Base-by-base conservation (phyloP, 2,888 invertebrate species). In the Phaonia tiefii region DNA sequence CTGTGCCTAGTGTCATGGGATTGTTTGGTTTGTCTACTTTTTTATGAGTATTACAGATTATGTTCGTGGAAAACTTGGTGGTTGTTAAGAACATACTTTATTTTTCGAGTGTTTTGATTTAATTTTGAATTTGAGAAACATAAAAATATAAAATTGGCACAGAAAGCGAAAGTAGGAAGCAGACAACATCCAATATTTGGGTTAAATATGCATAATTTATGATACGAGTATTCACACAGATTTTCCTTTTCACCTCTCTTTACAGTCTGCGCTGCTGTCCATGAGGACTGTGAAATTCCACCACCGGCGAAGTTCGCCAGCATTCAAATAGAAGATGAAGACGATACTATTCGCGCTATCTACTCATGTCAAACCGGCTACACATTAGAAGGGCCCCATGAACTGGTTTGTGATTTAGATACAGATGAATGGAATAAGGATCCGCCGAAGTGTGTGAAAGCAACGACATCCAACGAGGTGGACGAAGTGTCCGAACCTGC, bases 341-440 rank as follows among this genome's bases (percentile, higher is more conserved):
- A 87, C 15, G 85, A 86, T 67, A 83, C 77, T 89, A 92, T 89
- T 31, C 86, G 85, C 2, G 91, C 88, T 7, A 84, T 86, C 20
- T 91, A 91, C 66, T 86, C 74, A 26, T 91, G 91, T 75, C 78
- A 86, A 1, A 54, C 76, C 20, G 91, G 91, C 3, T 91, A 86
- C 75, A 81, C 84, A 39, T 72, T 91, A 39, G 81, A 85, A 58
- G 91, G 91, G n/a, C 71, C 85, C 39, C 77, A 71, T 0, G 86
- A 88, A 66, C 70, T 91, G 51, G 67, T 83, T 22, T 91, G 91
- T 74, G 84, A 90, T 84, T 77, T 89, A 67, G 87, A 89, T 49
- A 87, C 88, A 0, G 89, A 89, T 76, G 87, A 88, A 65, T 91
- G 91, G 91, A 85, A 87, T 69, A 85, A 84, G 0, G 87, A 89